These are phyloP conservation scores for Pardosa pseudoannulata DNA, from an alignment of 2,888 invertebrate genomes.

Conservation along the genomic window DNA sequence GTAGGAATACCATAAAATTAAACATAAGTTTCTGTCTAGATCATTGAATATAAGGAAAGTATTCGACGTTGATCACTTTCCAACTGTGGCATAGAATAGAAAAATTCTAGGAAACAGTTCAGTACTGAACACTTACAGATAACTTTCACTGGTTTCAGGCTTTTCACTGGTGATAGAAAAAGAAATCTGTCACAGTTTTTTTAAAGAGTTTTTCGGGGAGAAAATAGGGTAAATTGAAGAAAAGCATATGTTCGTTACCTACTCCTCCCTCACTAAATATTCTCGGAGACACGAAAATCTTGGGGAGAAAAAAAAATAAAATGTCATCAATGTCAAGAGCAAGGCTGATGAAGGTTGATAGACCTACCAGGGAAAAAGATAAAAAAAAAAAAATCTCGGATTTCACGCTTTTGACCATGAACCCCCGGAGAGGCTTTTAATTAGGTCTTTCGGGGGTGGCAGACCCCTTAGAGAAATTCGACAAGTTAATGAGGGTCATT, in stretches of 20 bases:
- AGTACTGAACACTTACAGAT: too few relatives aligned
- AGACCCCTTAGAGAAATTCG: conserved; percentile 16
- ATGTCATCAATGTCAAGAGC: background rate
- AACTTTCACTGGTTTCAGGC: too few relatives aligned
- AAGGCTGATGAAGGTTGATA: conserved; percentile 8
- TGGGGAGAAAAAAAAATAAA: background rate
- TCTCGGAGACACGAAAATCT: background rate
- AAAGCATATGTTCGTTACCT: background rate
- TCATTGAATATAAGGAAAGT: too few relatives aligned
- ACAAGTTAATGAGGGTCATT: conserved; percentile 15
- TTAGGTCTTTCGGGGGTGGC: background rate
- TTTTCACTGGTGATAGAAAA: too few relatives aligned
- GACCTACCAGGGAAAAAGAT: background rate
- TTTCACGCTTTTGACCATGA: conserved; percentile 10
- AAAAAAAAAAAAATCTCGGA: background rate
- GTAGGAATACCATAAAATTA: too few relatives aligned
- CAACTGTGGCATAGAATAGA: too few relatives aligned
- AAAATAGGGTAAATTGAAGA: background rate
- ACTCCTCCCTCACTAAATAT: background rate
- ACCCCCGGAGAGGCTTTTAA: background rate
- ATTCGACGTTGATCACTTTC: too few relatives aligned
- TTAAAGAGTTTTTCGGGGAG: too few relatives aligned
- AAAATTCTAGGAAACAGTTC: too few relatives aligned
- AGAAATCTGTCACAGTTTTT: too few relatives aligned
- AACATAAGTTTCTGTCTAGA: too few relatives aligned